Evolutionary conservation across 2,797 vertebrate species (phyloP).

Genomic region (Presbytis comata): DNA sequence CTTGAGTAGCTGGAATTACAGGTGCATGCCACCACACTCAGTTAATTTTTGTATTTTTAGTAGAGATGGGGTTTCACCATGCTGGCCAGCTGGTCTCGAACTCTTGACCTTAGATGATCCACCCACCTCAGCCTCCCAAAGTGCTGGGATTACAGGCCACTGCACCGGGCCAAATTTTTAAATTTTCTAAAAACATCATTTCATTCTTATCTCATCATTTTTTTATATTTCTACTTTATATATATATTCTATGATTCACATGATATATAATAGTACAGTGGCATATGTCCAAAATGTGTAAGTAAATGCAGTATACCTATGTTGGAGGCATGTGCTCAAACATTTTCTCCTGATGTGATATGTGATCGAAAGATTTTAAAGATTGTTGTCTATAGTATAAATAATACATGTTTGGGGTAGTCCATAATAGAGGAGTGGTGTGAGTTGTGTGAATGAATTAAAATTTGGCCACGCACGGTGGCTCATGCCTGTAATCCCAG

Average conservation of each 20-base stretch:
- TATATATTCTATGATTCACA: not conserved
- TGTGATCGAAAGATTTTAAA: not conserved
- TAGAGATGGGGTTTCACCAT: too few species aligned
- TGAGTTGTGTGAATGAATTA: conserved; percentile 3
- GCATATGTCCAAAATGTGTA: not conserved
- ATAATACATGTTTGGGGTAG: not conserved
- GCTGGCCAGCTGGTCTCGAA: too few species aligned
- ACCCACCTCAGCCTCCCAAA: not conserved
- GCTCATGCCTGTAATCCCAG: too few species aligned
- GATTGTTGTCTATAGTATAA: not conserved
- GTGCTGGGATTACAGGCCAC: not conserved
- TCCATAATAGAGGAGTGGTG: not conserved
- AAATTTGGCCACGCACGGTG: not conserved
- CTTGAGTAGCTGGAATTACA: not conserved
- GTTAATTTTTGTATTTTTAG: too few species aligned
- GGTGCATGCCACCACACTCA: not conserved
- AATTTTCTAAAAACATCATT: conserved; percentile 15
- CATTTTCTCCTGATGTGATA: not conserved
- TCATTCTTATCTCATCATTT: not conserved
- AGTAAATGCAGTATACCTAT: not conserved
- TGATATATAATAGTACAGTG: not conserved
- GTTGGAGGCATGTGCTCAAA: not conserved
- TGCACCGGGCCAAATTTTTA: not conserved
- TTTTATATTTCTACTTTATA: not conserved
- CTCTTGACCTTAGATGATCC: not conserved